Evolutionary conservation across 2,113 vertebrate species (phyloP).

Genomic region (Alces alces): DNA sequence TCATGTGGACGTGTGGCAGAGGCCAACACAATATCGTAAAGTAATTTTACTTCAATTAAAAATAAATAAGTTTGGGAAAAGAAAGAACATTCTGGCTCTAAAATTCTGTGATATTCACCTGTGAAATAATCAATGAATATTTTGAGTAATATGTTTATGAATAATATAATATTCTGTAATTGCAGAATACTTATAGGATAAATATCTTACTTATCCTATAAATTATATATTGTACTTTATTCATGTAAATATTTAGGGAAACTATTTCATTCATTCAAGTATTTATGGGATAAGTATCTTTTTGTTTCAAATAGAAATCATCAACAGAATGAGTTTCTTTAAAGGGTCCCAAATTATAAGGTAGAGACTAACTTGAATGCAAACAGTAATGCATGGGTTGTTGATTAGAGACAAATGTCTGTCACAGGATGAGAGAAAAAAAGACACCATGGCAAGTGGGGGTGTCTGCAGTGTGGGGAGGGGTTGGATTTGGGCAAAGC

Average conservation of each 20-base stretch:
- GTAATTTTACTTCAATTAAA: not conserved
- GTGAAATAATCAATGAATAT: not conserved
- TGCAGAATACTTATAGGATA: not conserved
- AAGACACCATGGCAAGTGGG: not conserved
- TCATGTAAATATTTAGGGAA: not conserved
- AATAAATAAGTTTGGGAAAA: not conserved
- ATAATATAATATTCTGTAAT: not conserved
- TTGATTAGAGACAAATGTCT: not conserved
- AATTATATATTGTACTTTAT: not conserved
- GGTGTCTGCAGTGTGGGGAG: not conserved
- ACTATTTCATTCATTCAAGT: not conserved
- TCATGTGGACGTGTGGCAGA: not conserved
- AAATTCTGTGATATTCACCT: not conserved
- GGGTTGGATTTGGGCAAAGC: too few relatives aligned
- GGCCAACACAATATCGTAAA: not conserved
- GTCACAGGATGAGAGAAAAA: not conserved
- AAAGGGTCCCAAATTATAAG: not conserved
- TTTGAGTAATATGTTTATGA: conserved; percentile 33
- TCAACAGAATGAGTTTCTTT: not conserved
- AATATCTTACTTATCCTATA: not conserved
- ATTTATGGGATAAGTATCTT: not conserved
- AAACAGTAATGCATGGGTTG: not conserved
- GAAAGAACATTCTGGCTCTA: not conserved
- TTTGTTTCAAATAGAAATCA: not conserved
- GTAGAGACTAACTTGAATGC: not conserved